Percentiles rank a stretch among this genome's conserved stretches.
Conservation (phyloP, 1,140 invertebrate species). For the Ceratitis capitata region DNA sequence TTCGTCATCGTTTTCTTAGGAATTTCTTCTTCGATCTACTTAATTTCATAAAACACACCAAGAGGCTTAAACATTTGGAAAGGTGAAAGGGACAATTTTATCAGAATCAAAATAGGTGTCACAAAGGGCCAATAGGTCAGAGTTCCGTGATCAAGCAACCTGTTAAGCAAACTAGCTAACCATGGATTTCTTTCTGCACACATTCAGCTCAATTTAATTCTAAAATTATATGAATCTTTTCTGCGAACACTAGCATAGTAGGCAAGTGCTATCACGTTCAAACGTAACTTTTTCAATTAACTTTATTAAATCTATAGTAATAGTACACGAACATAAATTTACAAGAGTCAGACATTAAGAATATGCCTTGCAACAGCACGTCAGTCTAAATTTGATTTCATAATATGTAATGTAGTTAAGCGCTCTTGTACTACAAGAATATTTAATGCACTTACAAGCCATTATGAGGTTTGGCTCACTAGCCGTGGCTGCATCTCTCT, state of each 20-base stretch:
- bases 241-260: background rate
- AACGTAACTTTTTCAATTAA: conserved; percentile 21
- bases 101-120: too few species aligned
- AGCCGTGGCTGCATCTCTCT: background rate
- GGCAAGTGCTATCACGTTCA: background rate
- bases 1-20: too few species aligned
- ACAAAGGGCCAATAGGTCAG: too few species aligned
- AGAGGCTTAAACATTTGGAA: too few species aligned
- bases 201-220: background rate
- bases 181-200: too few species aligned
- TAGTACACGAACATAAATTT: background rate
- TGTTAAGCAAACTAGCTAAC: too few species aligned
- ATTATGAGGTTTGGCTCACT: background rate
- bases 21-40: too few species aligned
- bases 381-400: conserved; percentile 23
- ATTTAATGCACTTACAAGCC: conserved; percentile 29
- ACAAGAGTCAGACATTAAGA: background rate
- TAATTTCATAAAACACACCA: too few species aligned
- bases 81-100: too few species aligned
- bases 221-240: background rate
- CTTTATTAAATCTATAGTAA: background rate
- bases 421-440: conserved; percentile 31
- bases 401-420: conserved; percentile 19
- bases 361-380: background rate
- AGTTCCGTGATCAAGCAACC: too few species aligned